Base-by-base conservation (phyloP, 2,888 invertebrate genomes). In the Plemyria rubiginata region DNA sequence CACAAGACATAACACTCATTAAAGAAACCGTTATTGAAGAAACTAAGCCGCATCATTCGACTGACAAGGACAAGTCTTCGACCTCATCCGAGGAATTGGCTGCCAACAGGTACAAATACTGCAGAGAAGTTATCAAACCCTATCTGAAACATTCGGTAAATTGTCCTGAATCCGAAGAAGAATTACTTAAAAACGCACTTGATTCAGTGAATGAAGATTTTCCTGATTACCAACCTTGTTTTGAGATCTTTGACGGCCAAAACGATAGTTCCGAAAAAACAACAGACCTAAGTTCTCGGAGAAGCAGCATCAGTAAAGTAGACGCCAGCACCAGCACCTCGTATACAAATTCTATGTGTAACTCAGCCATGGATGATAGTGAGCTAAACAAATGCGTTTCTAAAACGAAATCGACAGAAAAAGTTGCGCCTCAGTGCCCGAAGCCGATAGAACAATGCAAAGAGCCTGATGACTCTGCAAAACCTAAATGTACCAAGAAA, bases 41-140 rank as follows among this genome's bases (percentile, higher is more conserved):
- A 61, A 64, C 68, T 9, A 62, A 71, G 13, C 61, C 67, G 15
- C 71, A 72, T 56, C 46, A 45, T 1, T 28, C 58, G 28, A 29
- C 9, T 0, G 29, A 50, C 16, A n/a, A 53, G 11, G 49, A 49
- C 12, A 50, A 16, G 6, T 40, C 50, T 0, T 5, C 54, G 5
- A 67, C 64, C 38, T 57, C 54, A 13, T 53, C 52, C 3, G 62
- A 69, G 7, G 67, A 71, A 12, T 69, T 68, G 6, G 61, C 65
- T 40, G 63, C 76, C 9, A 77, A 71, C 7, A 71, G 74, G 57
- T 78, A 77, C 49, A 78, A 64, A 60, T 82, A 83, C 58, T 80
- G 80, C 54, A 81, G 73, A 66, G 86, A 87, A 72, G 75, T 85
- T 2, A 80, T 80, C 43, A 75, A 74, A 61, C 85, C 85, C 0